Conservation (phyloP, 2,113 vertebrate species). For the Leucopsar rothschildi region DNA sequence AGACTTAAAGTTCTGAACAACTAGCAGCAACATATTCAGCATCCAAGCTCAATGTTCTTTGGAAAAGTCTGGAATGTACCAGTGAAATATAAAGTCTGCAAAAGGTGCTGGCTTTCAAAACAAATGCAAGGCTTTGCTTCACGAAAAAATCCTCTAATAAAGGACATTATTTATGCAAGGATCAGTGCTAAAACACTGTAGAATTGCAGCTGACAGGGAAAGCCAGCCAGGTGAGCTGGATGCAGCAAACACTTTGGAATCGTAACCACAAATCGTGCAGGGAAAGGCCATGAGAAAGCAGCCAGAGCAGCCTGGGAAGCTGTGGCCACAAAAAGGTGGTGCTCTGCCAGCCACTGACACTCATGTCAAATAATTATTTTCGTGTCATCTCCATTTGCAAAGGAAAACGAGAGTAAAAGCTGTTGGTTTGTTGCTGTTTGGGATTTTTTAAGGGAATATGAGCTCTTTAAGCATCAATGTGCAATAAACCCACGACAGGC, state of each 20-base stretch:
- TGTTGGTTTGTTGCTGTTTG: not conserved
- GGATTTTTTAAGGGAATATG: not conserved
- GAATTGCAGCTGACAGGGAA: not conserved
- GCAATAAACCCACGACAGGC: not conserved
- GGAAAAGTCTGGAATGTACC: not conserved
- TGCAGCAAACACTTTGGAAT: not conserved
- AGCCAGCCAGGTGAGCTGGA: not conserved
- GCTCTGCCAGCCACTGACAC: not conserved
- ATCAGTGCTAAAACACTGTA: not conserved
- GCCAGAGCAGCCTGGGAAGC: not conserved
- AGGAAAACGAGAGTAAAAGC: not conserved
- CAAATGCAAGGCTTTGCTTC: not conserved
- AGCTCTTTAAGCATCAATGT: not conserved
- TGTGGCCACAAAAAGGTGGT: not conserved
- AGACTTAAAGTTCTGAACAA: not conserved
- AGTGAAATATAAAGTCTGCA: not conserved
- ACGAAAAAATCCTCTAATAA: not conserved
- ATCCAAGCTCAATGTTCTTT: not conserved
- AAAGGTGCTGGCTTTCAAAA: not conserved
- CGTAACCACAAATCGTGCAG: not conserved
- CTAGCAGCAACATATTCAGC: not conserved
- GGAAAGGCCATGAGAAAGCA: not conserved
- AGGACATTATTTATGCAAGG: not conserved
- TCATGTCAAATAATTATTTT: not conserved
- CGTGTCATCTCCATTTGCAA: not conserved